Base-by-base conservation (phyloP, 2,888 invertebrate genomes). In the Brachyopa scutellaris region DNA sequence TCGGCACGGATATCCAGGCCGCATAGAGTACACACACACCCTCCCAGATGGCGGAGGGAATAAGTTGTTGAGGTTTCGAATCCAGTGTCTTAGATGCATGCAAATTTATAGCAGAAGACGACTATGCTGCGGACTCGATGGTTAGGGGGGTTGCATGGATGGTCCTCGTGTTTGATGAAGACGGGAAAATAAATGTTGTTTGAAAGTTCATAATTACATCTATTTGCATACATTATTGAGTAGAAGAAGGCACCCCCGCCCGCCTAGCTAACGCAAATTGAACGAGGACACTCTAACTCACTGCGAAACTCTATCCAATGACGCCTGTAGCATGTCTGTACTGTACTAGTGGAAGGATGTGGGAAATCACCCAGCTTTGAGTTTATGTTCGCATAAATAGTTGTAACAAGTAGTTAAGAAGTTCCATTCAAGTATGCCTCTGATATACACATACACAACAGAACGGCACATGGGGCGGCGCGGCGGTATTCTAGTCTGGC, bases 191-290 rank as follows among this genome's bases (percentile, higher is more conserved):
- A 83, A 83, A 83, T 83, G 82, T 72, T 83, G 76, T 77, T 83
- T 61, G 82, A 77, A 77, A 83, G 82, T 83, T 83, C 82, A 83
- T 83, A 83, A 83, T 83, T 83, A 77, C 82, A 83, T 83, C 77
- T 77, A 83, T 83, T 83, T 83, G 77, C 82, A 83, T 83, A 83
- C 55, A 83, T 83, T 83, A 82, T 76, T 76, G 80, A 82, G 76
- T 70, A 64, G 76, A 64, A 76, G 57, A 76, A 74, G 69, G 66
- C 76, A 76, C 36, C 67, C 79, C 4, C 26, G 6, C 26, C 6
- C 45, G 15, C 19, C 23, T 29, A 55, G 15, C 40, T 33, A 57
- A 42, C n/a, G 13, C 64, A 45, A 67, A 69, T 61, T 69, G 67
- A 69, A 69, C 67, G 61, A 67, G 61, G 42, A 49, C 15, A 26